A percentile compares a stretch with the other conserved stretches of the same genome.
Evolutionary conservation across 2,113 vertebrate species (phyloP).

Genomic region (Cyanistes caeruleus): DNA sequence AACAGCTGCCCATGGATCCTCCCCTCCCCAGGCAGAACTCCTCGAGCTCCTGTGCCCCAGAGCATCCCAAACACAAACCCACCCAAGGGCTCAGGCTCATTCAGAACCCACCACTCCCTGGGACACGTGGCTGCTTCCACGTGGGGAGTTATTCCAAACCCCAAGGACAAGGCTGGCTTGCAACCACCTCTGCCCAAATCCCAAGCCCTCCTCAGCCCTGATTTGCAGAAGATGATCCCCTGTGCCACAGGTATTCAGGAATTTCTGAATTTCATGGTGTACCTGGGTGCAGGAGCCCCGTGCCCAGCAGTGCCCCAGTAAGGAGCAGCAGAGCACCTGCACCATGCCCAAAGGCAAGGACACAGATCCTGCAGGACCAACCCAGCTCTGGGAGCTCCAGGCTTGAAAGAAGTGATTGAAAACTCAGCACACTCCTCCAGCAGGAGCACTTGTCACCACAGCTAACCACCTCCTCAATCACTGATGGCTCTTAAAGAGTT

Average conservation of each 20-base stretch:
- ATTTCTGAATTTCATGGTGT: no score
- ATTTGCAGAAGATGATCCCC: not conserved
- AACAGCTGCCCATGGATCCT: not conserved
- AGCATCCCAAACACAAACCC: not conserved
- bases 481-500: not conserved
- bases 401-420: not conserved
- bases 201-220: not conserved
- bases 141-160: not conserved
- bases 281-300: not conserved
- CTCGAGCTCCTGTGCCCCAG: fast-evolving
- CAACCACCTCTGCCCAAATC: not conserved
- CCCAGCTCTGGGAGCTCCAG: not conserved
- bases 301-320: not conserved
- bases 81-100: not conserved
- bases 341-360: not conserved
- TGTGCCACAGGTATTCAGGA: not conserved
- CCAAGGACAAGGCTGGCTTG: not conserved
- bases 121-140: fast-evolving
- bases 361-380: not conserved
- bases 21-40: not conserved
- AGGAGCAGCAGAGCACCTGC: not conserved
- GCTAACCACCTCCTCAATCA: fast-evolving
- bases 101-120: not conserved
- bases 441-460: not conserved
- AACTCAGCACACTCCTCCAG: not conserved